A percentile compares a stretch with the other conserved stretches of the same genome.
Evolutionary conservation across 2,888 invertebrate genomes (phyloP).

Genomic region (Stramonita haemastoma): DNA sequence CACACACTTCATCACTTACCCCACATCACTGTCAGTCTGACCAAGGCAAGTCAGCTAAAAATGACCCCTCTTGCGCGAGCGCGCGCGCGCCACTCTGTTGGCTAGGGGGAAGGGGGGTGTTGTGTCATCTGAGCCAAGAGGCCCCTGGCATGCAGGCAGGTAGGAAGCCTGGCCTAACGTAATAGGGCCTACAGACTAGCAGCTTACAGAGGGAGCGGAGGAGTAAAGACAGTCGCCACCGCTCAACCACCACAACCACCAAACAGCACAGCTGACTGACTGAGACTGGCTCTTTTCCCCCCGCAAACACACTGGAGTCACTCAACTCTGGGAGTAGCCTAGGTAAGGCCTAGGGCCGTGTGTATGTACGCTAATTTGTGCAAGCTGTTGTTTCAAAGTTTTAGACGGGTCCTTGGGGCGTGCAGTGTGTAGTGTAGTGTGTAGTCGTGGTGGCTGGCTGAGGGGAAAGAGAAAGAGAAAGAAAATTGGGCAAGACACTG

Average conservation of each 20-base stretch:
- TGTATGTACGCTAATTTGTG: neutral
- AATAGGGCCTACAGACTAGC: no score
- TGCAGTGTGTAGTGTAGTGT: neutral
- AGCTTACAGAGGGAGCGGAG: neutral
- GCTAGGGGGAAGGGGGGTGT: neutral
- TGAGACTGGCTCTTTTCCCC: neutral
- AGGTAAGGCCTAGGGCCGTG: neutral
- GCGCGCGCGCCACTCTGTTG: neutral
- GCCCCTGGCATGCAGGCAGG: neutral
- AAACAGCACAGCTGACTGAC: neutral
- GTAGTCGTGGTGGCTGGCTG: neutral
- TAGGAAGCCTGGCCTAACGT: no score
- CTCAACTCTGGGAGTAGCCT: no score
- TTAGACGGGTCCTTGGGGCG: neutral
- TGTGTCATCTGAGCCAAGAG: neutral
- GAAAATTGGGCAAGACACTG: no score
- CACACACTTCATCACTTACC: neutral
- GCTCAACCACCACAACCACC: neutral
- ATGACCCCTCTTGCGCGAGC: no score
- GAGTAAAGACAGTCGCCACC: neutral
- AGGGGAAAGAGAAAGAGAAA: neutral
- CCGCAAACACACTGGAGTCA: neutral
- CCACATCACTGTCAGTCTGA: neutral
- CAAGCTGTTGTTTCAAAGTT: slow-evolving; percentile 37
- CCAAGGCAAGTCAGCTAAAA: no score